A percentile compares a stretch with the other conserved stretches of the same genome.
Conservation (phyloP, 2,888 invertebrate genomes). For the Phyllotreta striolata region DNA sequence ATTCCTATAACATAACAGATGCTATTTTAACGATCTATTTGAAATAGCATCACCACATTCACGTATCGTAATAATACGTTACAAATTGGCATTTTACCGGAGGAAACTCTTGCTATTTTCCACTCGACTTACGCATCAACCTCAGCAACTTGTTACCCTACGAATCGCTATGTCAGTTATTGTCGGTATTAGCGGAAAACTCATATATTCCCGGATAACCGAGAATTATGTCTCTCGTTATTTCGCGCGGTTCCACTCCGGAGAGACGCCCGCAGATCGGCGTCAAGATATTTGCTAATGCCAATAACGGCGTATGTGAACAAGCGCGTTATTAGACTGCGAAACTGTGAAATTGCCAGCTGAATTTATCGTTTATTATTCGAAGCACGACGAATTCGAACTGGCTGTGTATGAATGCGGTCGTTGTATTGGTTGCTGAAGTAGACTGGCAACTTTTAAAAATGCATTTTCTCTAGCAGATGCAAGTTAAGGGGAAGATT, state of each 20-base stretch:
- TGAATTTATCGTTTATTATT: not conserved
- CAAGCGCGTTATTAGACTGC: constrained; percentile 4
- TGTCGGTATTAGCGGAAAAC: constrained; percentile 10
- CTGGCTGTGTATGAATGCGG: too few species aligned
- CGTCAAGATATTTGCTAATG: constrained; percentile 10
- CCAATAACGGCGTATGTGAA: not conserved
- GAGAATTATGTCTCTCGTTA: constrained; percentile 9
- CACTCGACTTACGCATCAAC: not conserved
- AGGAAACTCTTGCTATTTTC: not conserved
- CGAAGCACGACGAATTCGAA: not conserved
- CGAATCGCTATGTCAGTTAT: not conserved
- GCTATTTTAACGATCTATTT: not conserved
- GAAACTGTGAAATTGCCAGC: not conserved
- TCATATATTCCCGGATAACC: constrained; percentile 10
- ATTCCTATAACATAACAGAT: too few species aligned
- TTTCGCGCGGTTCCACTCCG: constrained; percentile 5
- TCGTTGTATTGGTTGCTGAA: too few species aligned
- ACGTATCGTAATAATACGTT: too few species aligned
- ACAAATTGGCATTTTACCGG: too few species aligned
- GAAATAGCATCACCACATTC: too few species aligned
- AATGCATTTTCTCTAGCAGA: too few species aligned
- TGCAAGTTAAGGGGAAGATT: too few species aligned
- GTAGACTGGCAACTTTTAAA: too few species aligned
- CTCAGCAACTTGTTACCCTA: not conserved
- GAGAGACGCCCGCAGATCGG: not conserved